These are phyloP conservation scores for Craseonycteris thonglongyai DNA, from an alignment of 2,113 vertebrate genomes.

Conservation along the genomic window DNA sequence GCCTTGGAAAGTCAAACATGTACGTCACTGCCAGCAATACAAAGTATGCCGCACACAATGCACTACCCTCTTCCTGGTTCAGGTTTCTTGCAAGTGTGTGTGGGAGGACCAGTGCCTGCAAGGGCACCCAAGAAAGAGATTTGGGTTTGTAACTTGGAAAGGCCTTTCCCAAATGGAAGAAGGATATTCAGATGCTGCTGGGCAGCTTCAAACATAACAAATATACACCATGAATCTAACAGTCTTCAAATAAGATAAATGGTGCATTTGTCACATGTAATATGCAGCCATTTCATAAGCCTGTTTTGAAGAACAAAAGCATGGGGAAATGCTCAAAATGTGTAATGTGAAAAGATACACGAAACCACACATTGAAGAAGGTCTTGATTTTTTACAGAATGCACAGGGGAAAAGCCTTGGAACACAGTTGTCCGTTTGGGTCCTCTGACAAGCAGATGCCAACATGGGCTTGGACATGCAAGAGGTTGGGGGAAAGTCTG, in stretches of 20 bases:
- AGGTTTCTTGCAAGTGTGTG: neutral
- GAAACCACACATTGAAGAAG: neutral
- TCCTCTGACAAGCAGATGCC: neutral
- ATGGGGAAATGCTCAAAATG: neutral
- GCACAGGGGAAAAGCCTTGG: neutral
- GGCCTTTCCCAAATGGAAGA: neutral
- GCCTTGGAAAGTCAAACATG: neutral
- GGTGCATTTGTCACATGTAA: neutral
- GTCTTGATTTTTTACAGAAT: neutral
- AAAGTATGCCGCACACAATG: neutral
- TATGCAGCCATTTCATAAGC: neutral
- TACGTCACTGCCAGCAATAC: neutral
- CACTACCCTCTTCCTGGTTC: neutral
- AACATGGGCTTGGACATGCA: neutral
- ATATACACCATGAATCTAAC: neutral
- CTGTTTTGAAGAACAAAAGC: neutral
- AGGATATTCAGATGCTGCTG: neutral
- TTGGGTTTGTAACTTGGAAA: neutral
- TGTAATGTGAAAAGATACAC: neutral
- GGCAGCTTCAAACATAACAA: neutral
- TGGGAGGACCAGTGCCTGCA: neutral
- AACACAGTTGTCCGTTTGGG: neutral
- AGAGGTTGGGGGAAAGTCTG: neutral
- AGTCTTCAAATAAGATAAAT: neutral
- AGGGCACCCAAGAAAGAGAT: neutral